A percentile compares a stretch with the other conserved stretches of the same genome.
phyloP scores from a whole-genome alignment of 2,888 invertebrate genomes.

The Melangyna quadrimaculata region DNA sequence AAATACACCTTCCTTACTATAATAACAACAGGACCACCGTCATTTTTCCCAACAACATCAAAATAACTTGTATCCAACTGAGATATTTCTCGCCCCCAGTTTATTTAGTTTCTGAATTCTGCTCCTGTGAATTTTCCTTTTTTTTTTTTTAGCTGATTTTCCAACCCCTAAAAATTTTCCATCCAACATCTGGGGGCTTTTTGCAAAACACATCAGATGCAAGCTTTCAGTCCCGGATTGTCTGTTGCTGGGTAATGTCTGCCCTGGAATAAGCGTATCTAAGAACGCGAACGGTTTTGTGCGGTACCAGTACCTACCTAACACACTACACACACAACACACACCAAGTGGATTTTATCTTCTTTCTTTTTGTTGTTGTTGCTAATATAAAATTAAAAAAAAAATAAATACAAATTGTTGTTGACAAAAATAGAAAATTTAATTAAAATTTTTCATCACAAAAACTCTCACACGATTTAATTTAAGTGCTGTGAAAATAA shows the following conservation, averaged over 20 bases:
- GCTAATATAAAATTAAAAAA: not conserved
- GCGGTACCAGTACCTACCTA: slow-evolving; percentile 49
- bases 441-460: slow-evolving; percentile 7
- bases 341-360: slow-evolving; percentile 58
- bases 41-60: not conserved
- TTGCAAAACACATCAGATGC: slow-evolving; percentile 75
- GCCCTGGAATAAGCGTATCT: slow-evolving; percentile 68
- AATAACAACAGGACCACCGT: not conserved
- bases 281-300: slow-evolving; percentile 66
- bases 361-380: slow-evolving; percentile 20
- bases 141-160: slow-evolving; percentile 56
- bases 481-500: slow-evolving; percentile 9
- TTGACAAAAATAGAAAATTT: slow-evolving; percentile 68
- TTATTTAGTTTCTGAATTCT: not conserved
- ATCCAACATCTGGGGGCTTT: slow-evolving; percentile 67
- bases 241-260: slow-evolving; percentile 79
- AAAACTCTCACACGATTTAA: not conserved
- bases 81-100: slow-evolving; percentile 18
- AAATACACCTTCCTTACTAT: not conserved
- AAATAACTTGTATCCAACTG: not conserved
- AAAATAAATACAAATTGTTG: slow-evolving; percentile 25
- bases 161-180: slow-evolving; percentile 52
- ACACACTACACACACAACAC: slow-evolving; percentile 1
- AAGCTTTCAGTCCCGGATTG: slow-evolving; percentile 81
- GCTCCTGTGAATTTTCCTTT: slow-evolving; percentile 27